A percentile compares a stretch with the other conserved stretches of the same genome.
These are phyloP conservation scores for Mya arenaria DNA, from an alignment of 1,140 invertebrate genomes.

Conservation along the genomic window DNA sequence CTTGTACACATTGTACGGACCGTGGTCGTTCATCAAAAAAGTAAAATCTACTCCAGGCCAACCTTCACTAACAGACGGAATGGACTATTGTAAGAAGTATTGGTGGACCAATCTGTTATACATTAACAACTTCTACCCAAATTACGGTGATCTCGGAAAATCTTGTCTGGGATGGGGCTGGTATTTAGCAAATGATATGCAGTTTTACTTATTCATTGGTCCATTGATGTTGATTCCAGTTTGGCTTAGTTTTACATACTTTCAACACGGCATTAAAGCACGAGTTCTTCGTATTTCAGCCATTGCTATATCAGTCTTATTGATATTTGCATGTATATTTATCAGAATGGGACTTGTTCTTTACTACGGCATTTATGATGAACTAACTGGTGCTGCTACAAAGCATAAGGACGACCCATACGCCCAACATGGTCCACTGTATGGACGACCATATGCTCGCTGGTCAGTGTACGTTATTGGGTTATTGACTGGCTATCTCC, in stretches of 20 bases:
- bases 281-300: too few species aligned
- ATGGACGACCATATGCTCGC: conserved; percentile 34
- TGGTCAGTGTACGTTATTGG: conserved; percentile 39
- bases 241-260: background rate
- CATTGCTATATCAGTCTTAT: background rate
- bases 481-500: conserved; percentile 42
- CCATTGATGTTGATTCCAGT: conserved; percentile 6
- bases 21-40: background rate
- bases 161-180: conserved; percentile 34
- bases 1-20: background rate
- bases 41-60: background rate
- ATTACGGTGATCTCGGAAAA: conserved; percentile 76
- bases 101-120: conserved; percentile 94
- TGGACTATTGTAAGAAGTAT: conserved; percentile 83
- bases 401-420: conserved; percentile 32
- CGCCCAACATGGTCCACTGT: conserved; percentile 20
- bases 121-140: conserved; percentile 88
- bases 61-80: background rate
- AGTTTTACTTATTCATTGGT: conserved; percentile 33
- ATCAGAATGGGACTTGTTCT: background rate
- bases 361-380: conserved; percentile 20
- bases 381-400: background rate
- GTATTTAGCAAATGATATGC: conserved; percentile 55
- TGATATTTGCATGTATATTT: conserved; percentile 32
- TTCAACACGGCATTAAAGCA: too few species aligned